A percentile compares a stretch with the other conserved stretches of the same genome.
Evolutionary conservation across 2,113 vertebrate species (phyloP).

Genomic region (Leucosticte australis): DNA sequence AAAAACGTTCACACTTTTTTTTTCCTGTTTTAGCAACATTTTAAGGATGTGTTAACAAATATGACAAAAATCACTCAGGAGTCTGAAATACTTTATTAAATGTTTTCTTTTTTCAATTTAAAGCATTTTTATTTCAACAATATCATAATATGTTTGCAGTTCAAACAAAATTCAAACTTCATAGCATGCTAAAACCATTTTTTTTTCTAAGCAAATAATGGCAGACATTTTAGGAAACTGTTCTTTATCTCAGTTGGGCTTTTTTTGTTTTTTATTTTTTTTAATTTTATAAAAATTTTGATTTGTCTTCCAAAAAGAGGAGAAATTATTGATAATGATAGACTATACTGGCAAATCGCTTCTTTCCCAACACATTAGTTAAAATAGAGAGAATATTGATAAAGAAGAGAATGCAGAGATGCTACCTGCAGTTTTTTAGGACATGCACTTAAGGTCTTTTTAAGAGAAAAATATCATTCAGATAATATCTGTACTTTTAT

Average conservation of each 20-base stretch:
- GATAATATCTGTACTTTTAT: neutral
- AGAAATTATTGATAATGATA: neutral
- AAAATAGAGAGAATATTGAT: neutral
- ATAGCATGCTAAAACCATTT: neutral
- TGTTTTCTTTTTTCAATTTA: slow-evolving; percentile 7
- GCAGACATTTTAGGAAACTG: neutral
- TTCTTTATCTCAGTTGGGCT: neutral
- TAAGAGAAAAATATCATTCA: neutral
- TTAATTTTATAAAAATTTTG: neutral
- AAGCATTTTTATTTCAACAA: neutral
- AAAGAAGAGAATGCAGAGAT: neutral
- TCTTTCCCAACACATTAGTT: neutral
- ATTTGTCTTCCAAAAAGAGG: neutral
- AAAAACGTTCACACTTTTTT: slow-evolving; percentile 26
- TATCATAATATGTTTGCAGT: neutral
- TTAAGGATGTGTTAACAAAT: slow-evolving; percentile 49
- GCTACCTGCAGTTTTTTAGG: neutral
- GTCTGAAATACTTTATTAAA: slow-evolving; percentile 35
- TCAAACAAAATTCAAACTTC: neutral
- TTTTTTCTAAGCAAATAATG: neutral
- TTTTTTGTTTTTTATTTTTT: neutral
- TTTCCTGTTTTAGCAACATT: neutral
- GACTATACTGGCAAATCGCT: accelerated
- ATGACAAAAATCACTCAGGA: slow-evolving; percentile 39
- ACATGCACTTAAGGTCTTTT: neutral